A percentile compares a stretch with the other conserved stretches of the same genome.
Conservation (phyloP, 2,888 invertebrate species). For the Sesamia inferens region DNA sequence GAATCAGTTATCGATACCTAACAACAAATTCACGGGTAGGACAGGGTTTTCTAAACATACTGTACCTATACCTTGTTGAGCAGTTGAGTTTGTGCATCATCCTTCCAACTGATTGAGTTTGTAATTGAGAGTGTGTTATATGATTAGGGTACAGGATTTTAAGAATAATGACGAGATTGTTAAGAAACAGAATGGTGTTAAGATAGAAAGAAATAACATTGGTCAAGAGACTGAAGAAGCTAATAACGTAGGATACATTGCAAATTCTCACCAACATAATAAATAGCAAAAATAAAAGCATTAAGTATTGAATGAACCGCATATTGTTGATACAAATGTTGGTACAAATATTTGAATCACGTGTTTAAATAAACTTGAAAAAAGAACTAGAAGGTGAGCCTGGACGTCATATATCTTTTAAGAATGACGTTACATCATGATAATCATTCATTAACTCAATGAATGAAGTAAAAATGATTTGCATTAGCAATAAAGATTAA, state of each 20-base stretch:
- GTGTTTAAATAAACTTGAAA: slow-evolving; percentile 45
- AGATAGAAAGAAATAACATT: background rate
- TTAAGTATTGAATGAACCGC: slow-evolving; percentile 6
- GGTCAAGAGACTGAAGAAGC: no score
- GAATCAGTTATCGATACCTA: no score
- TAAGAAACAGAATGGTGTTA: background rate
- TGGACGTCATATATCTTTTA: slow-evolving; percentile 44
- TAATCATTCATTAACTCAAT: slow-evolving; percentile 46
- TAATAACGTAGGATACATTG: background rate
- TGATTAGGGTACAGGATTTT: background rate
- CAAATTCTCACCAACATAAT: background rate
- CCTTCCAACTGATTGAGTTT: background rate
- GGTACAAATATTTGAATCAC: slow-evolving; percentile 31
- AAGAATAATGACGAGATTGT: background rate
- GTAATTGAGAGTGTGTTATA: background rate
- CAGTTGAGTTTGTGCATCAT: background rate
- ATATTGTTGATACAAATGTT: slow-evolving; percentile 37
- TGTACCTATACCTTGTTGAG: no score
- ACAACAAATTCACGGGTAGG: no score
- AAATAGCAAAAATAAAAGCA: slow-evolving; percentile 1
- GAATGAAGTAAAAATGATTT: slow-evolving; percentile 32
- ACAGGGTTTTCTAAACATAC: no score
- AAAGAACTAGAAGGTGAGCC: slow-evolving; percentile 37
- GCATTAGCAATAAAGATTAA: slow-evolving; percentile 37
- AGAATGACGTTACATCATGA: slow-evolving; percentile 42